Evolutionary conservation across 2,113 vertebrate species (phyloP), one percentile per base, ranked within the genome.

Genomic region (Lepus timidus): DNA sequence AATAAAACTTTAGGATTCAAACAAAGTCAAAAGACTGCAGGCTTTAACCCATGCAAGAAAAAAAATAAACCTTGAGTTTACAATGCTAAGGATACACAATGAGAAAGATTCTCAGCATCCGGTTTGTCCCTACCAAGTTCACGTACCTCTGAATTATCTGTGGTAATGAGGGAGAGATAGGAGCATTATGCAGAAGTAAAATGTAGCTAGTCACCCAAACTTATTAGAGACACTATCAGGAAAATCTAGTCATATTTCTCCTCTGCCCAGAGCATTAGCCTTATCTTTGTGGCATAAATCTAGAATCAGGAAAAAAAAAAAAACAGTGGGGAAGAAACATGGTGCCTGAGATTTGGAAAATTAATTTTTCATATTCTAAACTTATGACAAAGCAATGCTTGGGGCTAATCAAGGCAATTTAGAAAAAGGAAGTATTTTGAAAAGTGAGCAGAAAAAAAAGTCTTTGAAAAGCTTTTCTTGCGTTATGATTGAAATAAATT

Each of bases 361-460:
- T 44, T 49, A 9, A 78, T 61, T 85, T 49, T 88, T 73, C 71
- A 62, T 62, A 61, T 73, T 94, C 80, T 81, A 93, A 64, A 80
- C 84, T 81, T 87, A 92, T 58, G 76, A 73, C 36, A 95, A 87
- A 85, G 49, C 62, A 80, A 93, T 89, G 25, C 31, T 90, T 83
- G 33, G 14, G 85, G 64, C 67, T 84, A 80, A 94, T 91, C 61
- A 80, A 80, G 67, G 33, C 85, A 55, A 19, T 87, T 6, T 90
- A 71, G 3, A 62, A 91, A 68, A 61, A n/a, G 73, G 80, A 81
- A 85, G 70, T 64, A 93, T 55, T 94, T 61, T 95, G 68, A 82
- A 92, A 95, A 86, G 79, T 70, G 65, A 91, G n/a, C 33, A 83
- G 29, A 76, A 61, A 71, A 75, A 91, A 94, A 91, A 85, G 52